Conservation (phyloP, 2,888 invertebrate species). For the Urechis unicinctus region DNA sequence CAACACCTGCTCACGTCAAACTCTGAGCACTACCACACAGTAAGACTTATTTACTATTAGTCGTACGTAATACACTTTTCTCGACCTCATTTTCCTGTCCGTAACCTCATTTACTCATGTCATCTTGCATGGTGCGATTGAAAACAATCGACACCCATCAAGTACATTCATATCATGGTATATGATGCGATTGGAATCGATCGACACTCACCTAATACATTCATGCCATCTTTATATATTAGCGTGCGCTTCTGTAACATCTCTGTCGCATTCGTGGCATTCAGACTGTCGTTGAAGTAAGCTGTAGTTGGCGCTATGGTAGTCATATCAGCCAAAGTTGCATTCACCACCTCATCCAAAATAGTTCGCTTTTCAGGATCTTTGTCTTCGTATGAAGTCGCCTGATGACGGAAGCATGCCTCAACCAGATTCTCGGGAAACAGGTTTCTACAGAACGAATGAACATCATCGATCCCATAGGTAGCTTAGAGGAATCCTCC, state of each 20-base stretch:
- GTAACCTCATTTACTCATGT: no score
- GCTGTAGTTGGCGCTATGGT: conserved; percentile 3
- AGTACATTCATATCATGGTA: neutral
- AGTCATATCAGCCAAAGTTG: neutral
- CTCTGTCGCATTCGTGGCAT: conserved; percentile 16
- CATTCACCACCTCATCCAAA: conserved; percentile 7
- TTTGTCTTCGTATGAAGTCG: conserved; percentile 52
- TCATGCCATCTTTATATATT: conserved; percentile 56
- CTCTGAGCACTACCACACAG: no score
- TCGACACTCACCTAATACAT: conserved; percentile 57
- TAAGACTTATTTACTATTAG: no score
- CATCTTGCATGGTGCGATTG: no score
- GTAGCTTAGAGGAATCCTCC: no score
- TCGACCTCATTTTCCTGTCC: no score
- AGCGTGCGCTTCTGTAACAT: conserved; percentile 12
- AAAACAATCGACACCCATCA: no score
- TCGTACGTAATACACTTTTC: no score
- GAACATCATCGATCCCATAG: no score
- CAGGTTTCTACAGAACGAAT: conserved; percentile 57
- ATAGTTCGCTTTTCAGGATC: no score
- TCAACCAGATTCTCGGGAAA: conserved; percentile 61
- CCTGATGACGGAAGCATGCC: conserved; percentile 59
- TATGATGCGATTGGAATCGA: neutral
- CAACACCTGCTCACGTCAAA: no score
- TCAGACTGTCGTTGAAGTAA: neutral